A percentile compares a stretch with the other conserved stretches of the same genome.
These are phyloP conservation scores for Heterotis niloticus DNA, from an alignment of 2,113 vertebrate species.

Conservation along the genomic window DNA sequence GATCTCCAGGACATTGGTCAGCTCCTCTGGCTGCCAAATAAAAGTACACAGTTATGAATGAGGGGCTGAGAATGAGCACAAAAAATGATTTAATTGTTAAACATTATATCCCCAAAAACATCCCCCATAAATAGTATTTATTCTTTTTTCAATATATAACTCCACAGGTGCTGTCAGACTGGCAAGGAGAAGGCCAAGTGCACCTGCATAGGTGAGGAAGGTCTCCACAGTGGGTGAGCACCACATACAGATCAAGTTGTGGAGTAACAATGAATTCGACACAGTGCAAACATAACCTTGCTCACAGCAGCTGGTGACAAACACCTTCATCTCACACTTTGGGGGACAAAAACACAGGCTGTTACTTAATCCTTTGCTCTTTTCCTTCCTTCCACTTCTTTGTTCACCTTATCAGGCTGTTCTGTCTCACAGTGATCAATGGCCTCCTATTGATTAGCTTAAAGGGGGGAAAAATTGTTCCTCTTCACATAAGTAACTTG, in stretches of 20 bases:
- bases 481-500: conserved; percentile 18
- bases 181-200: background rate
- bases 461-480: conserved; percentile 4
- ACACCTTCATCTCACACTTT: background rate
- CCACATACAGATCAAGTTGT: background rate
- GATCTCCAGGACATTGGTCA: conserved; percentile 96
- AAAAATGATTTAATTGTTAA: too few species aligned
- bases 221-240: background rate
- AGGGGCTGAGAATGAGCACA: background rate
- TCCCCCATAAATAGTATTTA: too few species aligned
- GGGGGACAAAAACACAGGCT: background rate
- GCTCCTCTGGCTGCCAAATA: conserved; percentile 78
- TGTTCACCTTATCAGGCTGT: conserved; percentile 45
- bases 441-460: conserved; percentile 41
- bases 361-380: conserved; percentile 15
- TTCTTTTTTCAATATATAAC: too few species aligned
- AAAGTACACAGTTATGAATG: background rate
- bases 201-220: background rate
- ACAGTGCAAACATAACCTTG: background rate
- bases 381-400: conserved; percentile 23
- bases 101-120: too few species aligned
- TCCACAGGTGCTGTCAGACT: background rate
- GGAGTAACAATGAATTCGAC: background rate
- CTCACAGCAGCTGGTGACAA: background rate
- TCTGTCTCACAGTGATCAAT: conserved; percentile 55